Evolutionary conservation across 1,140 invertebrate species (phyloP), one percentile per base, ranked within the genome.

Genomic region (Solenopsis invicta): DNA sequence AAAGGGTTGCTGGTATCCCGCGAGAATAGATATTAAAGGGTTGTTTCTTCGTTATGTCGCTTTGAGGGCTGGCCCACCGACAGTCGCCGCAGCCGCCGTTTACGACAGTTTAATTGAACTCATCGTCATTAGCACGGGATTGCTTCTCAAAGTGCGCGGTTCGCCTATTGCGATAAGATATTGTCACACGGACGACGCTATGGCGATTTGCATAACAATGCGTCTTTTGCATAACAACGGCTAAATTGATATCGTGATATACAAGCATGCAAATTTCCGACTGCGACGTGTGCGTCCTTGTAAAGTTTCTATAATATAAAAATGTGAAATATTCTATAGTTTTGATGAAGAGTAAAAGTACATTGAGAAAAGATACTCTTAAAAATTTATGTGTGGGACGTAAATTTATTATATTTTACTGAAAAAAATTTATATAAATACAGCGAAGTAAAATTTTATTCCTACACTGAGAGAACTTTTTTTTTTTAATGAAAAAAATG

Each of bases 1-100:
- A 52, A 59, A 61, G 78, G 52, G 75, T 59, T 41, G 74, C 16
- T 64, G 45, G 21, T 48, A 29, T 48, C 8, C 48, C 64, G 21
- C 77, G 64, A 69, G 64, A 69, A 81, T n/a, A 71, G 48, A 54
- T 59, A 59, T 81, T 81, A 71, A 69, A 64, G 59, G 75, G 9
- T 48, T 62, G 75, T 48, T 77, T 62, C 56, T 62, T n/a, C 75
- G 41, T 61, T 50, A 50, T 9, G 41, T 48, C 24, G 56, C 45
- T 64, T 78, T 78, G 59, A 78, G 52, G 45, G 41, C 34, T 34
- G 10, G 41, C 16, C 13, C 59, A 50, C 18, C 41, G 59, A 10
- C 34, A 56, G 59, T 77, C 13, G 59, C 16, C 37, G 62, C 24
- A 29, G 16, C 52, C 54, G 0, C 62, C 75, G 59, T 48, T 64